Evolutionary conservation across 2,797 vertebrate genomes (phyloP).

Genomic region (Anabas testudineus): DNA sequence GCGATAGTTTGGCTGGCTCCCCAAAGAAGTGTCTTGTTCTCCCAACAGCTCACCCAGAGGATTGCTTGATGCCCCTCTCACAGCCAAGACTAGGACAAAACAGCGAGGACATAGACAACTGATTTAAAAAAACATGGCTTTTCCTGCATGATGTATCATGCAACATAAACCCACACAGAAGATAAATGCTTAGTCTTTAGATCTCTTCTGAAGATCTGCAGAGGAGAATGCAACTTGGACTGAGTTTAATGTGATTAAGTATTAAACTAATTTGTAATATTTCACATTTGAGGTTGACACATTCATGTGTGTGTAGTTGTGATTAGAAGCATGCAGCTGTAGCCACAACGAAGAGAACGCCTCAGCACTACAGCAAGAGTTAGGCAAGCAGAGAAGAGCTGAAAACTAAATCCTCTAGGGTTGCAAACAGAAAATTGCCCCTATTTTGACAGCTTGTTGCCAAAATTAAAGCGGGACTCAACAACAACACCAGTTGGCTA

Average conservation of each 20-base stretch:
- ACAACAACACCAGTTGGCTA: neutral
- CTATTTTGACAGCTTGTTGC: neutral
- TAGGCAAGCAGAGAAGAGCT: slow-evolving; percentile 34
- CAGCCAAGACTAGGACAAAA: slow-evolving; percentile 80
- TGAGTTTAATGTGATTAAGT: slow-evolving; percentile 2
- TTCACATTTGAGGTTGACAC: neutral
- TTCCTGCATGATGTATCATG: neutral
- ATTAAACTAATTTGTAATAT: neutral
- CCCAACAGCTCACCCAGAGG: slow-evolving; percentile 32
- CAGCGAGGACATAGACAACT: slow-evolving; percentile 16
- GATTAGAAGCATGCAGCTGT: slow-evolving; percentile 8
- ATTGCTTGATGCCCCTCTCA: slow-evolving; percentile 62
- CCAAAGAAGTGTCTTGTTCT: slow-evolving; percentile 46
- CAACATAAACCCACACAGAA: neutral
- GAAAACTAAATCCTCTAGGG: neutral
- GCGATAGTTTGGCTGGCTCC: slow-evolving; percentile 78
- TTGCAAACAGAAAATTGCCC: slow-evolving; percentile 13
- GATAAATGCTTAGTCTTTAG: neutral
- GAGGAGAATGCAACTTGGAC: neutral
- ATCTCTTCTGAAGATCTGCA: neutral
- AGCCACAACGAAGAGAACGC: slow-evolving; percentile 16
- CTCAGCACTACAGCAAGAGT: slow-evolving; percentile 24
- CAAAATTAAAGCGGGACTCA: neutral
- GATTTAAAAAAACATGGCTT: neutral
- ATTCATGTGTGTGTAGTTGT: neutral